Percentiles rank a stretch among this genome's conserved stretches.
Conservation (phyloP, 2,888 invertebrate genomes). For the Julus scandinavius region DNA sequence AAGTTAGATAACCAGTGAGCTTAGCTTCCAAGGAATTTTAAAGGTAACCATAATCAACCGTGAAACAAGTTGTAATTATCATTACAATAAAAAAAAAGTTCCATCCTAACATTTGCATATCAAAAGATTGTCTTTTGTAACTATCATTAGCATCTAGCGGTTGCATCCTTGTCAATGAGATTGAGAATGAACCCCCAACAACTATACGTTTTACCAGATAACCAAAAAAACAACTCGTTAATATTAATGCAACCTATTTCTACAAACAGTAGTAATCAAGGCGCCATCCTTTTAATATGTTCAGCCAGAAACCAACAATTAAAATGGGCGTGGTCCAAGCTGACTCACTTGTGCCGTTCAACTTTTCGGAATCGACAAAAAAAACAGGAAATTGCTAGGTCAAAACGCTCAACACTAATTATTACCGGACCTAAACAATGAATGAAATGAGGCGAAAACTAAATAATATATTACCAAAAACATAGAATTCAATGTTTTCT, state of each 20-base stretch:
- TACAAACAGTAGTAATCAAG: not conserved
- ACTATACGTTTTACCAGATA: not conserved
- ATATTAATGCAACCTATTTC: not conserved
- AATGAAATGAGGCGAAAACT: constrained; percentile 26
- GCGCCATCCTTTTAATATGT: not conserved
- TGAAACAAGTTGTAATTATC: no score
- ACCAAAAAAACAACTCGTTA: not conserved
- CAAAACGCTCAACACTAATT: constrained; percentile 7
- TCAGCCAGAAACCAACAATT: not conserved
- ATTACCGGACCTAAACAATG: not conserved
- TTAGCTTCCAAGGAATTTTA: no score
- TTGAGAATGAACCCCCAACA: not conserved
- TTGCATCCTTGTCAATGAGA: no score
- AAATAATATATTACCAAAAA: not conserved
- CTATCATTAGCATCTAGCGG: not conserved
- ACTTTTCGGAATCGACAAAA: not conserved
- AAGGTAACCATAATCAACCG: no score
- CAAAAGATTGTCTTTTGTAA: not conserved
- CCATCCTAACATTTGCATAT: not conserved
- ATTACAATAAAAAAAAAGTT: no score
- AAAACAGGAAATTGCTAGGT: not conserved
- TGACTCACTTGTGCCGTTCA: not conserved
- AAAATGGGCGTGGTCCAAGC: not conserved
- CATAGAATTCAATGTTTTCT: constrained; percentile 21
- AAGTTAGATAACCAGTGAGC: no score